Conservation (phyloP, 2,113 vertebrate genomes). For the Cercocebus atys region DNA sequence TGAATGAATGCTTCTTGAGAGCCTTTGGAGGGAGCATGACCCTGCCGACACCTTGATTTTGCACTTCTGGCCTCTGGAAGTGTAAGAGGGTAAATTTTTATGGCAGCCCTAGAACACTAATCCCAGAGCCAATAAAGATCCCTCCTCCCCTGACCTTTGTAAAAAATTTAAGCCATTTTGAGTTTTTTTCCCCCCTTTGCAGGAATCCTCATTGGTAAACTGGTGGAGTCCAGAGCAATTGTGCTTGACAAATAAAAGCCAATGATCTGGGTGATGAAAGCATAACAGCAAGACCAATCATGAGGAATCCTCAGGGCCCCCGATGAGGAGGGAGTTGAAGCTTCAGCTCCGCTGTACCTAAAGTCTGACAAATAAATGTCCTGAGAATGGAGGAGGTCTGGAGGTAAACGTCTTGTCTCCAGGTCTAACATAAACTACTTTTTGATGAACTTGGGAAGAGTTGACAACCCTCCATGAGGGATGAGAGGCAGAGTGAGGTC, state of each 20-base stretch:
- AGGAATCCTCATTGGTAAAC: neutral
- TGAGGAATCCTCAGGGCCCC: neutral
- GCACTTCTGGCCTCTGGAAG: neutral
- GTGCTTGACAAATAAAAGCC: neutral
- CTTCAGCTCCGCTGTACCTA: neutral
- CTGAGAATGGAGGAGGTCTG: too few relatives aligned
- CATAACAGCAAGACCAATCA: neutral
- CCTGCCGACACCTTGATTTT: neutral
- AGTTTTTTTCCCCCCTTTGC: neutral
- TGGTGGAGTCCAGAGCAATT: neutral
- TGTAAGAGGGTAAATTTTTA: neutral
- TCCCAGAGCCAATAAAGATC: neutral
- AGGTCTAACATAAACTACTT: neutral
- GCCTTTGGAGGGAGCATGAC: neutral
- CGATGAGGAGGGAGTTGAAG: accelerated
- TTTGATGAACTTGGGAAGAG: neutral
- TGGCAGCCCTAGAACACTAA: neutral
- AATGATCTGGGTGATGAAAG: neutral
- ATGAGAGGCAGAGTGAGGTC: neutral
- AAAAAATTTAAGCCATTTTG: neutral
- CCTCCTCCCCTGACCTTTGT: too few relatives aligned
- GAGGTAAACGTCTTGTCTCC: neutral
- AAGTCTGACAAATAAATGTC: neutral
- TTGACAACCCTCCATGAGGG: accelerated
- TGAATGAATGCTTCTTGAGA: neutral